phyloP scores from a whole-genome alignment of 2,888 invertebrate species.

The Cheilosia urbana region DNA sequence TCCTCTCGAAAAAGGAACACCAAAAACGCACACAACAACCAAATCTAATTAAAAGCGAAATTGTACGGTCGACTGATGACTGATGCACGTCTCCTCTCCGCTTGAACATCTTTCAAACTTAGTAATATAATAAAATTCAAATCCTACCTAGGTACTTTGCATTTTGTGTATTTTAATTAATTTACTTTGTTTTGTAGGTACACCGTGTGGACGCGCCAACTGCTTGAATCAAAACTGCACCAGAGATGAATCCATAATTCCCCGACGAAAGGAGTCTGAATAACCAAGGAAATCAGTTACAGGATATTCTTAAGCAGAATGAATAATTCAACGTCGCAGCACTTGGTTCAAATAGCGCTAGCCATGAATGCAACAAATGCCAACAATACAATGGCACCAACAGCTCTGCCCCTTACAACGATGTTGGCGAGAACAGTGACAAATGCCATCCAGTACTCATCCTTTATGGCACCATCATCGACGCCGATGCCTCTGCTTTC shows the following conservation, averaged over 20 bases:
- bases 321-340: constrained; percentile 55
- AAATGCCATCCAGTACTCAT: constrained; percentile 62
- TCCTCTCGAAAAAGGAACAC: neutral
- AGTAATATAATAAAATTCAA: neutral
- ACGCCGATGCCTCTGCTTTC: constrained; percentile 72
- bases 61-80: constrained; percentile 41
- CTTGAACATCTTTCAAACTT: neutral
- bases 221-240: constrained; percentile 30
- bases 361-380: constrained; percentile 65
- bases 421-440: constrained; percentile 36
- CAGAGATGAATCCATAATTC: constrained; percentile 63
- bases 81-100: neutral
- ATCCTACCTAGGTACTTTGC: constrained; percentile 4
- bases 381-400: constrained; percentile 52
- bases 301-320: constrained; percentile 29
- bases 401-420: constrained; percentile 16
- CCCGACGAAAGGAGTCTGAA: constrained; percentile 7
- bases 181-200: constrained; percentile 61
- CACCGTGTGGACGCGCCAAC: constrained; percentile 2
- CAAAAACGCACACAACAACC: neutral
- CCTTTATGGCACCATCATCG: constrained; percentile 36
- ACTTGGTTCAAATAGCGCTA: constrained; percentile 56
- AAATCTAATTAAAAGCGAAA: constrained; percentile 63
- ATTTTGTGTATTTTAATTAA: constrained; percentile 57
- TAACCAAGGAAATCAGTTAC: constrained; percentile 24